These are phyloP conservation scores for Homarus americanus DNA, from an alignment of 1,140 invertebrate genomes.

Conservation along the genomic window DNA sequence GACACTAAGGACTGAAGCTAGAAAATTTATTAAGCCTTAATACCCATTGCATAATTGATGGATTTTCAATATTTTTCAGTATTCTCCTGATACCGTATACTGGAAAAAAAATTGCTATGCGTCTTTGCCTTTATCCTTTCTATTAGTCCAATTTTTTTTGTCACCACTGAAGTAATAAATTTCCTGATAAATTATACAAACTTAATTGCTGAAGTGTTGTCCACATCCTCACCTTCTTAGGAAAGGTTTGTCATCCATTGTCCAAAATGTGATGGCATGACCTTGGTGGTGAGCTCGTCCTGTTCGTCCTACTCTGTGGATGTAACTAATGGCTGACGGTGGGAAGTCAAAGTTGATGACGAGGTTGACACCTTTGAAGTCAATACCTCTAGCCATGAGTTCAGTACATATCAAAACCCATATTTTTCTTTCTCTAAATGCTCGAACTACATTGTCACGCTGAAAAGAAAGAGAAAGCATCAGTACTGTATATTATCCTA, in stretches of 20 bases:
- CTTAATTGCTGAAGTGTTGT: too few species aligned
- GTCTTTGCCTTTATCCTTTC: too few species aligned
- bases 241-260: conserved; percentile 85
- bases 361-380: conserved; percentile 97
- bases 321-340: conserved; percentile 92
- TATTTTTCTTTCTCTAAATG: conserved; percentile 94
- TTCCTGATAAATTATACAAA: too few species aligned
- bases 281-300: conserved; percentile 94
- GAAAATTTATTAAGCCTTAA: too few species aligned
- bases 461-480: conserved; percentile 77
- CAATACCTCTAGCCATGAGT: conserved; percentile 97
- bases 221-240: conserved; percentile 73
- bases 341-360: conserved; percentile 99
- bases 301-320: conserved; percentile 95
- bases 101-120: too few species aligned
- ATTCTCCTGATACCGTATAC: too few species aligned
- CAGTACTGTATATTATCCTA: neutral
- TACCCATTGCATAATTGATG: too few species aligned
- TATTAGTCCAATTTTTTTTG: too few species aligned
- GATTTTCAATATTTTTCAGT: too few species aligned
- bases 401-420: conserved; percentile 99
- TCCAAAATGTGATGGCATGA: conserved; percentile 96
- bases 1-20: too few species aligned
- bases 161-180: too few species aligned
- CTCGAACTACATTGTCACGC: conserved; percentile 92